Conservation (phyloP, 2,797 vertebrate genomes). For the Decapterus maruadsi region DNA sequence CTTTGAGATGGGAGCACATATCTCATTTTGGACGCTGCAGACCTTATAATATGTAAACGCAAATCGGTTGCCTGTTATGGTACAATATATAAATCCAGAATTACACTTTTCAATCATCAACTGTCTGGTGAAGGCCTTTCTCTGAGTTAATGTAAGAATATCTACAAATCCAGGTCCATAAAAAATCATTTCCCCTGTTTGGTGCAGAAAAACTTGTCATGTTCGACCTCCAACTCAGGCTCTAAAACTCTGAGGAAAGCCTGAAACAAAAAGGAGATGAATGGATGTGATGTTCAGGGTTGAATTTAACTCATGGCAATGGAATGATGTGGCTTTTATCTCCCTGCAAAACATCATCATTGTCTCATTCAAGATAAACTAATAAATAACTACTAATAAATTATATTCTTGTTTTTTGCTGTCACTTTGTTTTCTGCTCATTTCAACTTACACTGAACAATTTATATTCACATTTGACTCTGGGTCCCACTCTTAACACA, state of each 20-base stretch:
- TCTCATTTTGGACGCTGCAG: constrained; percentile 1
- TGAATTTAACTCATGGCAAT: neutral
- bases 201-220: neutral
- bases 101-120: too few species aligned
- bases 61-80: neutral
- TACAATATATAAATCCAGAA: neutral
- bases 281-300: constrained; percentile 2
- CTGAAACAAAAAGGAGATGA: constrained; percentile 15
- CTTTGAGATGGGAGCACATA: neutral
- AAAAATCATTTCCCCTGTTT: neutral
- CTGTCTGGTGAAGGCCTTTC: neutral
- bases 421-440: constrained; percentile 18
- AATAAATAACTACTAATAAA: neutral
- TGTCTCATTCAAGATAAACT: neutral
- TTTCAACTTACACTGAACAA: constrained; percentile 11
- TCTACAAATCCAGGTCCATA: neutral
- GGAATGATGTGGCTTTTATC: neutral
- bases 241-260: constrained; percentile 24
- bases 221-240: neutral
- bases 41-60: neutral
- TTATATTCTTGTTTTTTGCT: neutral
- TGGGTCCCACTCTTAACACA: constrained; percentile 32
- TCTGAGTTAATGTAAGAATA: too few species aligned
- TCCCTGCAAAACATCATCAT: neutral
- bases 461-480: constrained; percentile 16